A percentile compares a stretch with the other conserved stretches of the same genome.
phyloP scores from a whole-genome alignment of 1,140 invertebrate species.

The Anadara kagoshimensis region DNA sequence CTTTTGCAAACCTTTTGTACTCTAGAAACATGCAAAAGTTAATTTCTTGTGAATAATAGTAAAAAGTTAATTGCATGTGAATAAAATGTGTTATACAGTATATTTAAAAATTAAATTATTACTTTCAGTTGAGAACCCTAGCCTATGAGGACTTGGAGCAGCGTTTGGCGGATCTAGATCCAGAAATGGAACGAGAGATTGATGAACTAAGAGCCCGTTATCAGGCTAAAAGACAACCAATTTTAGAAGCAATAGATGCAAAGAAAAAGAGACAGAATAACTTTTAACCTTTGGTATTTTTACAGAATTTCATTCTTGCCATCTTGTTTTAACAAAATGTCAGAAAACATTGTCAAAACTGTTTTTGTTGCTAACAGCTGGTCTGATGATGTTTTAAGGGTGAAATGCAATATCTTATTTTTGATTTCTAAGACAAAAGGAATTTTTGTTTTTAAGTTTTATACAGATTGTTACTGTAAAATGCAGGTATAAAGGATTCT shows the following conservation, averaged over 20 bases:
- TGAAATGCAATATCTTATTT: neutral
- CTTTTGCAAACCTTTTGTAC: too few relatives aligned
- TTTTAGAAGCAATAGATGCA: conserved; percentile 98
- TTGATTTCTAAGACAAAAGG: neutral
- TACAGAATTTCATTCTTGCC: neutral
- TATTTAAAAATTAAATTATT: too few relatives aligned
- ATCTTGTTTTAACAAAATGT: neutral
- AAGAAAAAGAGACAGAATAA: conserved; percentile 98
- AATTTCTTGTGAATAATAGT: too few relatives aligned
- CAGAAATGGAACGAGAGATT: conserved; percentile 99
- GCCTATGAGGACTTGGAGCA: conserved; percentile 93
- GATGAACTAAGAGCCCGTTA: conserved; percentile 95
- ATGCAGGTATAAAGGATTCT: too few relatives aligned
- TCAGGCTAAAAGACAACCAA: conserved; percentile 97
- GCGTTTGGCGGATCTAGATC: conserved; percentile 92
- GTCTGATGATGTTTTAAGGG: neutral
- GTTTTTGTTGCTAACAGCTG: neutral
- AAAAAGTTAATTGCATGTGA: too few relatives aligned
- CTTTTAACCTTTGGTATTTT: conserved; percentile 76
- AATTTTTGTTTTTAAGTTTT: neutral
- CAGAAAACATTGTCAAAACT: neutral
- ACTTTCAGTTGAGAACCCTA: conserved; percentile 86
- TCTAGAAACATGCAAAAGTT: too few relatives aligned
- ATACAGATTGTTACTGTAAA: neutral
- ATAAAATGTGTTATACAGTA: too few relatives aligned